Base-by-base conservation (phyloP, 2,888 invertebrate species). In the Hypsopygia costalis region DNA sequence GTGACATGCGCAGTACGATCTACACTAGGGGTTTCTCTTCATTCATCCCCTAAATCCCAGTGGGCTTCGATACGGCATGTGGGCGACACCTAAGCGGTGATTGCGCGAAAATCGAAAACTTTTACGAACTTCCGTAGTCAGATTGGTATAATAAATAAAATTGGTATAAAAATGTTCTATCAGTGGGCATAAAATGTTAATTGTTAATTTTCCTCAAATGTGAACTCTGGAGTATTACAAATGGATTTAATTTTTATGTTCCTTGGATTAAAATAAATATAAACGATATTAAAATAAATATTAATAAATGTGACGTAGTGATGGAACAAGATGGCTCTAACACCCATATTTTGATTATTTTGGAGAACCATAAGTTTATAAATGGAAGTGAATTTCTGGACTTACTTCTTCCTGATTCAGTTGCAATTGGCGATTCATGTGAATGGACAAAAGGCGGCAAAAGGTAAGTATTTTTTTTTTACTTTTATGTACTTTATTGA, bases 321-420 rank as follows among this genome's bases (percentile, higher is more conserved):
- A 85, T 85, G 86, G 85, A 81, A 81, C 67, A 78, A 51, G 62
- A 85, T 83, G 81, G 55, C 47, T 40, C 50, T 43, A 55, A 53
- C 56, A 58, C 55, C 49, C 58, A 65, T 73, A 62, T 68, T 65
- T 62, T 83, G 66, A 78, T 70, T 62, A 56, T 52, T 67, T 58
- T 58, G 55, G 36, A 51, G 61, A 51, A 32, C 43, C 44, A 62
- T 63, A 59, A 51, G 64, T 77, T 66, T 59, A 81, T 86, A 85
- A 86, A 87, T 87, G 87, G 86, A 86, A 74, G 83, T 85, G 75
- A 75, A 78, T 58, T 70, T 76, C 63, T 80, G 76, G 80, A 72
- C 59, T 56, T 74, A 55, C 57, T 53, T 81, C 42, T 65, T 83
- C 46, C 52, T 81, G 55, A 56, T 71, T 52, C 69, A 69, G 50